phyloP scores from a whole-genome alignment of 2,113 vertebrate genomes.

The Melanerpes aurifrons region DNA sequence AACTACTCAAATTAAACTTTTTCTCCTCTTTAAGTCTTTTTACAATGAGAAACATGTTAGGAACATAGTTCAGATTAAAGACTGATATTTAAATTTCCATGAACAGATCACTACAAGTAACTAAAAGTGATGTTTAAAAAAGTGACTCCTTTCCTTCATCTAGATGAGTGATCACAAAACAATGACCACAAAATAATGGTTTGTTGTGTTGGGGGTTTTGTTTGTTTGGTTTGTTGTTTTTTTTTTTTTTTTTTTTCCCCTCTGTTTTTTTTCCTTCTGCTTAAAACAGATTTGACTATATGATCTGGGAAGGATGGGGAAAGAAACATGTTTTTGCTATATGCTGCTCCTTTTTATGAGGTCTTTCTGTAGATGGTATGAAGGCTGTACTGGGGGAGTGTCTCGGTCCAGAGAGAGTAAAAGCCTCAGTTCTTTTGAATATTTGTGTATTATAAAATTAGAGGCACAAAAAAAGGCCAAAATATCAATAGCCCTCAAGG shows the following conservation, averaged over 20 bases:
- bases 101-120: neutral
- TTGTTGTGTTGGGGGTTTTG: no score
- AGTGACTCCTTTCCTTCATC: neutral
- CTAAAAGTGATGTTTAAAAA: neutral
- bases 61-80: neutral
- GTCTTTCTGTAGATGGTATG: neutral
- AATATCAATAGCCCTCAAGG: no score
- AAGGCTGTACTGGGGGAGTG: no score
- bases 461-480: no score
- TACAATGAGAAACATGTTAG: neutral
- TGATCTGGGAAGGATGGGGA: neutral
- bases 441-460: no score
- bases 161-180: neutral
- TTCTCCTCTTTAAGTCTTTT: neutral
- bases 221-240: no score
- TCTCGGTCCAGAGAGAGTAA: no score
- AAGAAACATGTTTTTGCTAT: neutral
- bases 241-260: neutral
- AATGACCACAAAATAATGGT: no score
- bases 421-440: no score
- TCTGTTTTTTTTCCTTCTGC: neutral
- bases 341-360: neutral
- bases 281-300: neutral
- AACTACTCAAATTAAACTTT: slow-evolving; percentile 16
- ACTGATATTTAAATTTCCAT: neutral